Base-by-base conservation (phyloP, 2,888 invertebrate genomes). In the Argynnis bischoffii region DNA sequence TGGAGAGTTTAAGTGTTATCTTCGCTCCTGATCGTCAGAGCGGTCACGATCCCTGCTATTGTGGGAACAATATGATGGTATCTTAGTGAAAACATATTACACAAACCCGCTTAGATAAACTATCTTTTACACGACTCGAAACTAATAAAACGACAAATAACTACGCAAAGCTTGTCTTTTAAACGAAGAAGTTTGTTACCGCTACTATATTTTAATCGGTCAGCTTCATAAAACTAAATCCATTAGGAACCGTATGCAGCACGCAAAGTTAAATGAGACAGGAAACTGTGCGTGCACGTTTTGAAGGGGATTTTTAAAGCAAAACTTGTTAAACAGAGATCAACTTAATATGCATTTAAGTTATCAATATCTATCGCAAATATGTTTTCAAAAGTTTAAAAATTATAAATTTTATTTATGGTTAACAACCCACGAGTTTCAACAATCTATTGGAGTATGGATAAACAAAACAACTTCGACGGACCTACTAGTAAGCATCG, bases 21-120 rank as follows among this genome's bases (percentile, higher is more conserved):
- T 76, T 74, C 71, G 79, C 82, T 84, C 78, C 82, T 76, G 81
- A 90, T 90, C 89, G 78, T 79, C 78, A 78, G 68, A 77, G 78
- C 77, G 77, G 80, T 90, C 90, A 90, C 90, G 90, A 89, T 88
- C 84, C 80, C 79, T 74, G 75, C 83, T 83, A 80, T 88, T 88
- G 87, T 90, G 88, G 85, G 88, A 88, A 89, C 82, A 71, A 78
- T 81, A 76, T 72, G 77, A 80, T 78, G 77, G 75, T 75, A 80
- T 79, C 77, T 76, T 47, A 70, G 73, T 67, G 75, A 75, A 78
- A 79, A 78, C 77, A 77, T 76, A 74, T 78, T 55, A 66, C 76
- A 79, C 73, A 67, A 74, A 74, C 76, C 77, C 70, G 68, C 61
- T 63, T 54, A 64, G 71, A 70, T 70, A 69, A 75, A 26, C 60